Conservation (phyloP, 2,797 vertebrate species). For the Pampus argenteus region DNA sequence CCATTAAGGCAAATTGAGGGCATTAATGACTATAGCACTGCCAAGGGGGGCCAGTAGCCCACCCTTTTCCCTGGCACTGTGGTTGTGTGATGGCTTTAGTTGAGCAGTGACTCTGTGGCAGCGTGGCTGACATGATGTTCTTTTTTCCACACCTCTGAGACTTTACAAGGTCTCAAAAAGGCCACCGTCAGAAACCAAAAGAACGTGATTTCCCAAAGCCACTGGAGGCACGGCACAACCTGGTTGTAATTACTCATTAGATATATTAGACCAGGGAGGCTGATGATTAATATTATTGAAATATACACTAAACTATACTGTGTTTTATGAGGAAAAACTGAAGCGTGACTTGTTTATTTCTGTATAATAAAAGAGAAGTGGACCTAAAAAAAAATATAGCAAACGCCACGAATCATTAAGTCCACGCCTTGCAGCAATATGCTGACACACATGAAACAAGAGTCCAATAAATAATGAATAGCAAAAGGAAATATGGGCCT, state of each 20-base stretch:
- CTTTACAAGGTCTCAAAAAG: conserved; percentile 45
- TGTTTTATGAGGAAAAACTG: neutral
- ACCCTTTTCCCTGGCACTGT: conserved; percentile 72
- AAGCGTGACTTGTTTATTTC: conserved; percentile 6
- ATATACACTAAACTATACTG: neutral
- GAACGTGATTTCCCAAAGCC: conserved; percentile 24
- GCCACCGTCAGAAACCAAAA: conserved; percentile 49
- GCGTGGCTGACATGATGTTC: conserved; percentile 52
- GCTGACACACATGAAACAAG: conserved; percentile 63
- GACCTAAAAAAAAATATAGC: conserved; percentile 28
- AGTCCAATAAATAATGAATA: conserved; percentile 77
- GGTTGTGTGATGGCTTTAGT: conserved; percentile 67
- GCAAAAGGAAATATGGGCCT: conserved; percentile 67
- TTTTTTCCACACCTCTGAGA: conserved; percentile 66
- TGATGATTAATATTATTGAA: conserved; percentile 19
- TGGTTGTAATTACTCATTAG: conserved; percentile 26
- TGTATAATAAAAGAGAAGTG: conserved; percentile 8
- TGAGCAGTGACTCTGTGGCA: conserved; percentile 43
- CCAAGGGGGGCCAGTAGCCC: conserved; percentile 70
- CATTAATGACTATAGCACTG: conserved; percentile 86
- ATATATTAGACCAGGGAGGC: neutral
- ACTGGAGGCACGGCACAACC: neutral
- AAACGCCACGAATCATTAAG: conserved; percentile 46
- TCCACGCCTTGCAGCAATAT: conserved; percentile 31
- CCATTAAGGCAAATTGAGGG: conserved; percentile 88